Evolutionary conservation across 37 sponge, comb jelly and placozoan species (phyloP), one percentile per base, ranked within the genome.

Genomic region (Diacarnus erythraeanus): DNA sequence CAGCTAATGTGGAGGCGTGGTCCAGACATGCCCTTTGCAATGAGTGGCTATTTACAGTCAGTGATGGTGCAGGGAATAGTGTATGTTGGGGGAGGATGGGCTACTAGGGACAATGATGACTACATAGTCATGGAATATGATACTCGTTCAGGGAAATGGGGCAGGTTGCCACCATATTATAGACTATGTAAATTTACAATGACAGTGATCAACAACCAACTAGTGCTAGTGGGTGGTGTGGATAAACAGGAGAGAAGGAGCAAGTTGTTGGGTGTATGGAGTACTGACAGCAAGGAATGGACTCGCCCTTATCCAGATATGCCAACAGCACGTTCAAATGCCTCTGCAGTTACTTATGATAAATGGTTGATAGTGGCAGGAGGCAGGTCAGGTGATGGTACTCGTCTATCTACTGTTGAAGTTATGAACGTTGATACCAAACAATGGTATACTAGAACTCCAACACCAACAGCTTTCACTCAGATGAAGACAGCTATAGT

Each of bases 311-410:
- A 76, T 56, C 77, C 77, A 9, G 37, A 35, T 0, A 59, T 76
- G 63, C 63, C 77, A 26, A 76, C 77, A 3, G 63, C 40, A 37
- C 77, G 63, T 2, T 76, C 27, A 3, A 18, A 59, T 1, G 34
- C 60, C 12, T 15, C 77, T 76, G 77, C 77, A 30, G 60, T 76
- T 23, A 37, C 12, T 0, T 76, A 59, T 40, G 36, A 33, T 0
- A 21, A 58, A 5, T 60, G 29, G 33, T 27, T 76, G 40, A 31
- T 59, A 10, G 77, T 76, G 4, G 77, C 63, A 61, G 77, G 77
- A 1, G 63, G 63, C 6, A 59, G 3, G 6, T 8, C 38, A 27
- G 27, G 61, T 60, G 9, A 70, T 5, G 25, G 71, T 36, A 34
- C 0, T n/a, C 2, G 40, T 39, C n/a, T 38, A 0, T 36, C 40